Evolutionary conservation across 2,888 invertebrate genomes (phyloP), one percentile per base, ranked within the genome.

Genomic region (Thereva unica): DNA sequence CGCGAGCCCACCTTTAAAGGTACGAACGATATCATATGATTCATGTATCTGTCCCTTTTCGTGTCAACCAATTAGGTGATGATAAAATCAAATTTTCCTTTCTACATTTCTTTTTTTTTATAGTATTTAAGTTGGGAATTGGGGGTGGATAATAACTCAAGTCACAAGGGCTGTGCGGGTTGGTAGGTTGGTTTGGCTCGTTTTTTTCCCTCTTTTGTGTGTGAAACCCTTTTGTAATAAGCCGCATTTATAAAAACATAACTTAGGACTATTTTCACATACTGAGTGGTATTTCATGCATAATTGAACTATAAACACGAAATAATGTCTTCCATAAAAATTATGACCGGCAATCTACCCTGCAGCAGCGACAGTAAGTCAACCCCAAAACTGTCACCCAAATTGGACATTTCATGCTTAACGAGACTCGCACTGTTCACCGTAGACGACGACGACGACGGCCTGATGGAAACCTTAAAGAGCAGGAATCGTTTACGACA

Each of bases 281-380:
- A 45, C 53, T 64, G 64, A 47, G 44, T 38, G 53, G 38, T 23
- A 38, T 40, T 38, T 38, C 54, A 54, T 54, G 64, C 53, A 64
- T 54, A 54, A 53, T 64, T 64, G 53, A 54, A 64, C 64, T 41
- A 65, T 49, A 65, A 65, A 55, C 65, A 65, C 65, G 65, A 56
- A 55, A 65, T 49, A 65, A 65, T 55, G 45, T 49, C 65, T 55
- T 49, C 42, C 55, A 65, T 65, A 61, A 61, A 61, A 61, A 61
- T 61, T 61, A 61, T 50, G 49, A 23, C 23, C 23, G 41, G 41
- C 50, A 61, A 40, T 50, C 12, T 50, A 50, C 41, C 50, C 40
- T 38, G 38, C 61, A 23, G 23, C 23, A 23, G 23, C 23, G 23
- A 23, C 61, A 6, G 50, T 41, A 49, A 61, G 61, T 44, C 40